Evolutionary conservation across 2,797 vertebrate genomes (phyloP), one percentile per base, ranked within the genome.

Genomic region (Austrolebias charrua): DNA sequence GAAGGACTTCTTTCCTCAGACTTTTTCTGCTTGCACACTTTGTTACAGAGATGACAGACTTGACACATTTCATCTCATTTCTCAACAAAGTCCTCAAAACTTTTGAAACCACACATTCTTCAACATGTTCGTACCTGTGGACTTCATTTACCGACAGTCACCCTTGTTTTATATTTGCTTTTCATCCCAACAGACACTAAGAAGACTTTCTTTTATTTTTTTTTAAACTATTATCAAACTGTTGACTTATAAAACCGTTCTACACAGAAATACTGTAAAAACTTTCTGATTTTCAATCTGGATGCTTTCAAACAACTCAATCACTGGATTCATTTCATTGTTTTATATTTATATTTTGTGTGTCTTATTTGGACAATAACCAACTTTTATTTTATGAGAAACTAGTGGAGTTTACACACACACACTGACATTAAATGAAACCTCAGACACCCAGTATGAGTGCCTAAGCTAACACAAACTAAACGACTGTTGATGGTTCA

Each of bases 401-500:
- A 46, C 44, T 46, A 16, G 14, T 44, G 43, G 4, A n/a, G n/a
- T 5, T 12, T 9, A 47, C 18, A 20, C 18, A 54, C 54, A 48
- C 43, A 57, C 42, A 42, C 18, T 45, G 9, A 8, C 48, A 51
- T 35, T 18, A 53, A 59, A 48, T 54, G 31, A 63, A 64, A 55
- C 54, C 50, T 40, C 60, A 50, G 38, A 50, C 52, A 69, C 15
- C 35, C 52, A 15, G 48, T 28, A 63, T 74, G 54, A 77, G 63
- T 16, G 11, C 61, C 69, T 62, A 59, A 79, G 44, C 60, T 55
- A 59, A 48, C 60, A 62, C 55, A 54, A 56, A 70, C 60, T 76
- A 67, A 46, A 90, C 84, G 75, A 89, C 60, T 83, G 90, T 88
- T 89, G 88, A 85, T 50, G 52, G 59, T 86, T 80, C 86, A 87